A percentile compares a stretch with the other conserved stretches of the same genome.
Evolutionary conservation across 2,888 invertebrate genomes (phyloP).

Genomic region (Anthrax anthrax): DNA sequence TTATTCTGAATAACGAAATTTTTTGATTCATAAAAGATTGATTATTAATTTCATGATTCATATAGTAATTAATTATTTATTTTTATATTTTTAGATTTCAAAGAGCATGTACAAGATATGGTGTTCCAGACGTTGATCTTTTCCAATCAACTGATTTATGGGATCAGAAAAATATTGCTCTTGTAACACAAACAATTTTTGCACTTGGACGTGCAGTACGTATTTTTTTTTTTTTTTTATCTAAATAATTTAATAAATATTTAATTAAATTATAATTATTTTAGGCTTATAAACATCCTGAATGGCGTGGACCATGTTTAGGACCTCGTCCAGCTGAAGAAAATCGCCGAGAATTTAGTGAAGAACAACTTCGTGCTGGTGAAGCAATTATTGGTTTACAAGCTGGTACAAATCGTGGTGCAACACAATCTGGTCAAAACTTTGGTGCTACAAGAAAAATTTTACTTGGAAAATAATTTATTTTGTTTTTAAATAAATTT

Average conservation of each 20-base stretch:
- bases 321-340: constrained; percentile 81
- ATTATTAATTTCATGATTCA: too few relatives aligned
- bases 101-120: constrained; percentile 65
- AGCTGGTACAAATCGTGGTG: constrained; percentile 73
- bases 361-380: constrained; percentile 69
- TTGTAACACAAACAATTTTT: constrained; percentile 76
- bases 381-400: constrained; percentile 75
- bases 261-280: not conserved
- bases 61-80: too few relatives aligned
- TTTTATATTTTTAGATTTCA: constrained; percentile 50
- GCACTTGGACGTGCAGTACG: constrained; percentile 74
- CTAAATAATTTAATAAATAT: constrained; percentile 4
- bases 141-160: constrained; percentile 88
- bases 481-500: not conserved
- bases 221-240: constrained; percentile 3
- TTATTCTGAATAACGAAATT: too few relatives aligned
- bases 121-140: constrained; percentile 71
- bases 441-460: constrained; percentile 76
- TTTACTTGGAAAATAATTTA: constrained; percentile 53
- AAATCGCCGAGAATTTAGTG: constrained; percentile 65
- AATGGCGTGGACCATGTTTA: constrained; percentile 66
- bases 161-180: constrained; percentile 78
- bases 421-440: constrained; percentile 73
- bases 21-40: too few relatives aligned
- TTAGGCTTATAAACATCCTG: constrained; percentile 65